A percentile compares a stretch with the other conserved stretches of the same genome.
Conservation (phyloP, 1,140 invertebrate genomes). For the Calliopsis andreniformis region DNA sequence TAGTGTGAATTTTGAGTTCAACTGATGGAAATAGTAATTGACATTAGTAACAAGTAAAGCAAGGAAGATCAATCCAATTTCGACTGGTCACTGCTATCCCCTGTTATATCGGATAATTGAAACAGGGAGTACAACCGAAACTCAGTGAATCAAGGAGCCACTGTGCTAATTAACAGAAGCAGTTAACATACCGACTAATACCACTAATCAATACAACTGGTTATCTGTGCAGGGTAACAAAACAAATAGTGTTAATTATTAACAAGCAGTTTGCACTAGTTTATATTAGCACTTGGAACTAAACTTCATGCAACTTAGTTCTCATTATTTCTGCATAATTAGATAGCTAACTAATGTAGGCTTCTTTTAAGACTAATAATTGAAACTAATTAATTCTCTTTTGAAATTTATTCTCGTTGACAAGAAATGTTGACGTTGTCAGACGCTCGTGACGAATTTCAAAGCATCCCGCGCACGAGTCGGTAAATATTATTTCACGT, state of each 20-base stretch:
- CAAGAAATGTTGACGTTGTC: not conserved
- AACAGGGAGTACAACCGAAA: constrained; percentile 21
- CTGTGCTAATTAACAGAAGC: constrained; percentile 34
- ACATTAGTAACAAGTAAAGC: too few relatives aligned
- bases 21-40: too few relatives aligned
- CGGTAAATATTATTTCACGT: constrained; percentile 16
- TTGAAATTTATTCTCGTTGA: not conserved
- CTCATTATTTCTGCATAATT: too few relatives aligned
- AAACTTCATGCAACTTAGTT: not conserved
- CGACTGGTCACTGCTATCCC: constrained; percentile 9
- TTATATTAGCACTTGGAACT: not conserved
- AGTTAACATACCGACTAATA: constrained; percentile 37
- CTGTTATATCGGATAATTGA: constrained; percentile 11
- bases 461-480: not conserved
- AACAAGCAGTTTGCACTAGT: not conserved
- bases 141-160: constrained; percentile 30
- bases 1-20: too few relatives aligned
- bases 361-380: too few relatives aligned
- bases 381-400: not conserved
- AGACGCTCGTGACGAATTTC: not conserved
- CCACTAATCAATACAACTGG: constrained; percentile 17
- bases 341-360: too few relatives aligned
- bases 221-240: constrained; percentile 14
- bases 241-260: constrained; percentile 29
- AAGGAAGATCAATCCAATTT: not conserved